Conservation (phyloP, 2,797 vertebrate species). For the Holocentrus rufus region DNA sequence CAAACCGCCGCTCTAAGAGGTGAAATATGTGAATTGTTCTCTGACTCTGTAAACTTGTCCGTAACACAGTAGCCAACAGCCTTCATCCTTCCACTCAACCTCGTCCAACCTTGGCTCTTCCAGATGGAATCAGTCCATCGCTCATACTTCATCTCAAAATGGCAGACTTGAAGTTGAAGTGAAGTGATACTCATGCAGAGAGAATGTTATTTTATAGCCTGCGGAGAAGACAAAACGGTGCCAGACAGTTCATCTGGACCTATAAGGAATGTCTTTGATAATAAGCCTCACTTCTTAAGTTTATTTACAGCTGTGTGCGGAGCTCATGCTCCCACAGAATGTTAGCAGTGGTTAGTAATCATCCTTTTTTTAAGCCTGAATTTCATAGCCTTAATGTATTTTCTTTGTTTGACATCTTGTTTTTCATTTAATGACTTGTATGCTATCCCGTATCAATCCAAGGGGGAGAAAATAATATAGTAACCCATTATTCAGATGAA, state of each 20-base stretch:
- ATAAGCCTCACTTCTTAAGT: conserved; percentile 47
- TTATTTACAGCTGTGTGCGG: conserved; percentile 41
- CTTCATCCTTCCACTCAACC: conserved; percentile 15
- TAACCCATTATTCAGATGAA: conserved; percentile 23
- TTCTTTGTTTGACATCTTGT: conserved; percentile 31
- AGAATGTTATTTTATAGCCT: conserved; percentile 50
- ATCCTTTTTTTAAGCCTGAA: conserved; percentile 62
- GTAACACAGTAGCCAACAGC: background rate
- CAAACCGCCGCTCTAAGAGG: conserved; percentile 10
- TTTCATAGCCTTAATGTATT: conserved; percentile 66
- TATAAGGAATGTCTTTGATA: conserved; percentile 60
- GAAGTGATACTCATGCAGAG: conserved; percentile 45
- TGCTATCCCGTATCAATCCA: conserved; percentile 29
- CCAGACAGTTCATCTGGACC: conserved; percentile 53
- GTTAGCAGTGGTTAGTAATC: conserved; percentile 27
- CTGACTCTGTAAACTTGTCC: background rate
- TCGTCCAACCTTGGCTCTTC: conserved; percentile 10
- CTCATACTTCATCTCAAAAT: conserved; percentile 18
- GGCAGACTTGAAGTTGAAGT: conserved; percentile 1
- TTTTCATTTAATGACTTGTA: conserved; percentile 26
- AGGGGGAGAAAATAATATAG: conserved; percentile 33
- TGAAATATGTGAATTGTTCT: conserved; percentile 13
- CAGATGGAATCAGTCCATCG: background rate
- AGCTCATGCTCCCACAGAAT: conserved; percentile 51
- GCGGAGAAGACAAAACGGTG: conserved; percentile 35